Evolutionary conservation across 2,888 invertebrate species (phyloP).

Genomic region (Phasia obesa): DNA sequence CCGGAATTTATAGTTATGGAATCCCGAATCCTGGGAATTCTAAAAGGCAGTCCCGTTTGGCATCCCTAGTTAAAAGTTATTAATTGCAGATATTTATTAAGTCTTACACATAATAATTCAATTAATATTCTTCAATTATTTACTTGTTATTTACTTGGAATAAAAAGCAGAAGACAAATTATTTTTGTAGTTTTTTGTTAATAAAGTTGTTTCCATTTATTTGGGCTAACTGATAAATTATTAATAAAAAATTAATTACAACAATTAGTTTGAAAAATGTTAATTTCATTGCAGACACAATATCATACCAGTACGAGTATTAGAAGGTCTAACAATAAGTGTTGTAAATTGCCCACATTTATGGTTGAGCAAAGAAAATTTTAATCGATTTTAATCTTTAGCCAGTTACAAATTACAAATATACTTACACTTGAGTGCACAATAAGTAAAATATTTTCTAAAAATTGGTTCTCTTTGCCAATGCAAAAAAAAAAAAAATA

Average conservation of each 20-base stretch:
- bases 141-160: too few relatives aligned
- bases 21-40: too few relatives aligned
- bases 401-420: slow-evolving; percentile 5
- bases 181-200: background rate
- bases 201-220: background rate
- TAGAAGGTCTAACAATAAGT: background rate
- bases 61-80: too few relatives aligned
- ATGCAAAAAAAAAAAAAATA: too few relatives aligned
- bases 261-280: background rate
- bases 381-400: slow-evolving; percentile 49
- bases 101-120: too few relatives aligned
- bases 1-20: too few relatives aligned
- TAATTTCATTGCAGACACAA: background rate
- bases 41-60: too few relatives aligned
- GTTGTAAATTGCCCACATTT: slow-evolving; percentile 24
- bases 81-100: too few relatives aligned
- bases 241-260: background rate
- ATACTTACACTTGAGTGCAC: background rate
- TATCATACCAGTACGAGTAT: too few relatives aligned
- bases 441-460: slow-evolving; percentile 15
- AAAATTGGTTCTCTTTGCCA: slow-evolving; percentile 18
- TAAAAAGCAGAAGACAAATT: too few relatives aligned
- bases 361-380: slow-evolving; percentile 8
- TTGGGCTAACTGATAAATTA: background rate
- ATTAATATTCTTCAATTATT: too few relatives aligned